These are phyloP conservation scores for Drosophila simulans DNA, from an alignment of 1,140 invertebrate genomes.

Conservation along the genomic window DNA sequence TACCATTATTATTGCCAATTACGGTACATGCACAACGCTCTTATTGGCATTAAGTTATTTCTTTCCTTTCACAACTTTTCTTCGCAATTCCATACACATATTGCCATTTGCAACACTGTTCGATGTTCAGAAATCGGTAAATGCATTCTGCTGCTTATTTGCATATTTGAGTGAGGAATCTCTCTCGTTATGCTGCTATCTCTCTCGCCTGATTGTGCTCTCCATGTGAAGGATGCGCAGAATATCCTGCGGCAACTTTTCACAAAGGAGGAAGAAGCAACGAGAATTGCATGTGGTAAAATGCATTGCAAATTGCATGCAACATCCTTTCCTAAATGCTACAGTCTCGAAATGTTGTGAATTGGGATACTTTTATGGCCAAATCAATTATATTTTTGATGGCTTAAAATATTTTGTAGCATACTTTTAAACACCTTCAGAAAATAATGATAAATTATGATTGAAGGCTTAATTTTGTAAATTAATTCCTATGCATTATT, in stretches of 20 bases:
- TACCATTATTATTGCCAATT: neutral
- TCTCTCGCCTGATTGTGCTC: constrained; percentile 36
- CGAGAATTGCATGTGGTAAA: constrained; percentile 49
- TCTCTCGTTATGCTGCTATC: constrained; percentile 5
- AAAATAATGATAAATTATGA: too few relatives aligned
- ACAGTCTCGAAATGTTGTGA: neutral
- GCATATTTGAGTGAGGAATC: constrained; percentile 67
- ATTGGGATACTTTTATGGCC: neutral
- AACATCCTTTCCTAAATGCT: constrained; percentile 28
- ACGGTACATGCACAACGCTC: neutral
- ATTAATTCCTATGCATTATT: too few relatives aligned
- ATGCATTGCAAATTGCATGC: constrained; percentile 62
- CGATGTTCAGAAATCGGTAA: constrained; percentile 33
- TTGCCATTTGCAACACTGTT: constrained; percentile 31
- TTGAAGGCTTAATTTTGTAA: too few relatives aligned
- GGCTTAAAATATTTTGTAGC: too few relatives aligned
- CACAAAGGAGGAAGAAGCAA: constrained; percentile 14
- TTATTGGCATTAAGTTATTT: neutral
- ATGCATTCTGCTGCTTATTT: constrained; percentile 69
- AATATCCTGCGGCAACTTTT: constrained; percentile 69
- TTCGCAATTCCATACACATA: neutral
- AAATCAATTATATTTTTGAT: too few relatives aligned
- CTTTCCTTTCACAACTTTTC: neutral
- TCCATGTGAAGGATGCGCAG: constrained; percentile 73
- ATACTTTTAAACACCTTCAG: too few relatives aligned